Evolutionary conservation across 2,113 vertebrate species (phyloP).

Genomic region (Nycticorax nycticorax): DNA sequence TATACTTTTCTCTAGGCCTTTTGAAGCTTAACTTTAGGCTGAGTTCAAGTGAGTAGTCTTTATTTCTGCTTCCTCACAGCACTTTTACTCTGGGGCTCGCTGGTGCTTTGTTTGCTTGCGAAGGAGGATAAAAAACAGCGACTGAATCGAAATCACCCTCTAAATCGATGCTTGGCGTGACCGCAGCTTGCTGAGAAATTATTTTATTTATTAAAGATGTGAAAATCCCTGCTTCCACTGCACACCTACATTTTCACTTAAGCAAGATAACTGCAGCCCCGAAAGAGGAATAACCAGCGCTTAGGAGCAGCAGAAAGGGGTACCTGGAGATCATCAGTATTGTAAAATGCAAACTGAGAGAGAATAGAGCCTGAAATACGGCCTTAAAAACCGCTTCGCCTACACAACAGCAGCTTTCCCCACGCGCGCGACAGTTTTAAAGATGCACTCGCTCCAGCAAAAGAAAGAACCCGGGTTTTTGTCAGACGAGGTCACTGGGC

Average conservation of each 20-base stretch:
- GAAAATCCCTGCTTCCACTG: background rate
- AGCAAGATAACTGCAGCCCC: background rate
- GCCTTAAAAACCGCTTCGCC: background rate
- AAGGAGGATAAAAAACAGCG: background rate
- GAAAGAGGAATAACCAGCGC: background rate
- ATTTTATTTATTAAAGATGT: background rate
- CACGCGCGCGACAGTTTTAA: background rate
- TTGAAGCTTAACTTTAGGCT: slow-evolving; percentile 1
- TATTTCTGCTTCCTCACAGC: background rate
- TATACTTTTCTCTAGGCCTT: background rate
- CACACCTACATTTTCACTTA: background rate
- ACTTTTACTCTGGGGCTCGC: background rate
- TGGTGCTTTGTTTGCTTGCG: background rate
- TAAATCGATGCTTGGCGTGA: background rate
- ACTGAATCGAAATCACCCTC: background rate
- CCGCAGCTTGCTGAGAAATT: background rate
- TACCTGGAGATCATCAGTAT: background rate
- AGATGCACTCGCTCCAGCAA: background rate
- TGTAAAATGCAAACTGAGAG: background rate
- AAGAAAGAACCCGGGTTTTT: background rate
- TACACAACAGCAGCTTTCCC: background rate
- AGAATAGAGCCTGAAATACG: background rate
- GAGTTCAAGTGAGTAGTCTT: background rate
- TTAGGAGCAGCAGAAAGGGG: background rate
- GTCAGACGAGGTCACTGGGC: background rate